Evolutionary conservation across 2,113 vertebrate species (phyloP).

Genomic region (Tympanuchus pallidicinctus): DNA sequence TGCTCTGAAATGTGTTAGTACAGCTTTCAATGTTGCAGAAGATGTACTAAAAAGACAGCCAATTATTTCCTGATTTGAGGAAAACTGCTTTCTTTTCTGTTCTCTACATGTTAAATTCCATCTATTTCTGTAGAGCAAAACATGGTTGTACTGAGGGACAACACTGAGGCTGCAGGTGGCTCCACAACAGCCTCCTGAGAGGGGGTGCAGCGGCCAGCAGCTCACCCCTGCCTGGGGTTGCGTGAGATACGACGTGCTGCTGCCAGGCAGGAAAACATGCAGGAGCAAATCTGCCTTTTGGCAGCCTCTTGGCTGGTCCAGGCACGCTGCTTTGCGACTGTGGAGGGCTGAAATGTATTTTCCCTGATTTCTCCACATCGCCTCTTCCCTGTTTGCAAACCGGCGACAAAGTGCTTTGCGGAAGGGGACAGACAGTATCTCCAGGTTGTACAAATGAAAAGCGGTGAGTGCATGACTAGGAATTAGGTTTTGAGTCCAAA

Average conservation of each 20-base stretch:
- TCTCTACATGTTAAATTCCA: background rate
- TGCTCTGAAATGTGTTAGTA: background rate
- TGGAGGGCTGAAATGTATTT: background rate
- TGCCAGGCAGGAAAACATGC: fast-evolving
- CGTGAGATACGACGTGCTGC: fast-evolving
- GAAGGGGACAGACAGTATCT: background rate
- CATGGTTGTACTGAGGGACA: fast-evolving
- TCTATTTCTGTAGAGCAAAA: background rate
- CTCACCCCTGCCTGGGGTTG: fast-evolving
- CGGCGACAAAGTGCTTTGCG: fast-evolving
- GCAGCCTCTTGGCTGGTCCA: background rate
- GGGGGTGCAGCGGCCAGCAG: fast-evolving
- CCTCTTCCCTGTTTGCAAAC: background rate
- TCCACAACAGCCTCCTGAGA: background rate
- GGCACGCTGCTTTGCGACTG: fast-evolving
- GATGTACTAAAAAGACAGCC: background rate
- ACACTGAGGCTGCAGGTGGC: background rate
- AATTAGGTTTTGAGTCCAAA: background rate
- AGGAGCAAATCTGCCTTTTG: fast-evolving
- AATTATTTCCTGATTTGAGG: background rate
- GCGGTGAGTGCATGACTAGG: background rate
- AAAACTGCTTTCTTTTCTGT: background rate
- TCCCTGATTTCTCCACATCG: fast-evolving
- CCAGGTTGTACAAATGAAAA: background rate
- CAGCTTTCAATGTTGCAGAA: background rate